Evolutionary conservation across 2,888 invertebrate genomes (phyloP).

Genomic region (Heliconius erato): DNA sequence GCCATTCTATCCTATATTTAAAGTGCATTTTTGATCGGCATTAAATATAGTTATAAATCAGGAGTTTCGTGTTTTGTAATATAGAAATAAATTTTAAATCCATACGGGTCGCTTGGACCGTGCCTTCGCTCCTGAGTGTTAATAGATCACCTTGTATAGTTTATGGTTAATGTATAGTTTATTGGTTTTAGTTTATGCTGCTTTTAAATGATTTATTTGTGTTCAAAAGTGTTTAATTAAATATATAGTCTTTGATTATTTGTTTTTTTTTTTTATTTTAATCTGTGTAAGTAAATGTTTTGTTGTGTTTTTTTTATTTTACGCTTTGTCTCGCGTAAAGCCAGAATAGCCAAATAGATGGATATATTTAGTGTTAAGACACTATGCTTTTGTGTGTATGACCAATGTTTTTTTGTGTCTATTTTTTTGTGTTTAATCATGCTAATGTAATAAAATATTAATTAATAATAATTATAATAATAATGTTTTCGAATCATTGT

Average conservation of each 20-base stretch:
- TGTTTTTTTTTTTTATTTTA: not conserved
- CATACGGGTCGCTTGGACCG: constrained; percentile 68
- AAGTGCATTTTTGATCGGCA: constrained; percentile 42
- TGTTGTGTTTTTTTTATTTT: too few relatives aligned
- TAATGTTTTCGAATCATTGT: too few relatives aligned
- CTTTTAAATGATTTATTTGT: constrained; percentile 17
- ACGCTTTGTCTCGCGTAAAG: too few relatives aligned
- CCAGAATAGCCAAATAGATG: too few relatives aligned
- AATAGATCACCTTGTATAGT: constrained; percentile 63
- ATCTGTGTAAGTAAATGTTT: too few relatives aligned
- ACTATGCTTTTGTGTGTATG: too few relatives aligned
- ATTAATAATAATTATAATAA: too few relatives aligned
- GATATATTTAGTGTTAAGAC: too few relatives aligned
- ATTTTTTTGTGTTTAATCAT: too few relatives aligned
- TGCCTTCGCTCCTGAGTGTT: constrained; percentile 80
- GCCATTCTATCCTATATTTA: constrained; percentile 36
- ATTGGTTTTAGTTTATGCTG: constrained; percentile 28
- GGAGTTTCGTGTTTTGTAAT: constrained; percentile 57
- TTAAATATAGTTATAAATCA: constrained; percentile 42
- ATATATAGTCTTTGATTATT: not conserved
- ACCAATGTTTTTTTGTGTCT: too few relatives aligned
- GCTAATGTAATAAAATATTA: too few relatives aligned
- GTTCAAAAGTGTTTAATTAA: not conserved
- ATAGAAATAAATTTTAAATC: constrained; percentile 77
- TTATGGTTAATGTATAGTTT: constrained; percentile 31